Evolutionary conservation across 2,797 vertebrate species (phyloP).

Genomic region (Centroberyx gerrardi): DNA sequence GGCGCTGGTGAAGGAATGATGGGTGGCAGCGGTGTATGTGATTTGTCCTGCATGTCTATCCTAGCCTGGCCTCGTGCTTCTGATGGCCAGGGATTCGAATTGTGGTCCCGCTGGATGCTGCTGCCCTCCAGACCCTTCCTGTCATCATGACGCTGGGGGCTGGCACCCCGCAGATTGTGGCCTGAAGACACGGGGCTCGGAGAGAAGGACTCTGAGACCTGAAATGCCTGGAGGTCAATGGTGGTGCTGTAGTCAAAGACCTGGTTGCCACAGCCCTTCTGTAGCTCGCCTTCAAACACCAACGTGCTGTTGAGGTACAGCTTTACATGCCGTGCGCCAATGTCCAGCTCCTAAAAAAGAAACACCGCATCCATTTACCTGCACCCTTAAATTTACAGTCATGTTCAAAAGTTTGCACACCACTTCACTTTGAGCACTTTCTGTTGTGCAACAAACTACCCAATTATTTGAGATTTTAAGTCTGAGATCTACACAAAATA

Average conservation of each 20-base stretch:
- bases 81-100: slow-evolving; percentile 32
- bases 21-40: slow-evolving; percentile 38
- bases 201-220: slow-evolving; percentile 74
- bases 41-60: slow-evolving; percentile 72
- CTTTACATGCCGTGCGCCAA: slow-evolving; percentile 90
- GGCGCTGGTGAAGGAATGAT: slow-evolving; percentile 48
- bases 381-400: neutral
- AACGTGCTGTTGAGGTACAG: slow-evolving; percentile 92
- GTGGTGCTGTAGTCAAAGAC: slow-evolving; percentile 86
- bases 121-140: slow-evolving; percentile 47
- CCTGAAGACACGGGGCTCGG: slow-evolving; percentile 80
- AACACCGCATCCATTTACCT: slow-evolving; percentile 17
- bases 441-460: neutral
- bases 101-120: slow-evolving; percentile 55
- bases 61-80: slow-evolving; percentile 59
- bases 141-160: slow-evolving; percentile 57
- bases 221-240: slow-evolving; percentile 82
- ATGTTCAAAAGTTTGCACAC: neutral
- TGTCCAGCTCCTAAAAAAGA: slow-evolving; percentile 87
- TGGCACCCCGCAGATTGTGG: slow-evolving; percentile 70
- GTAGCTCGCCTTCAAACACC: slow-evolving; percentile 91
- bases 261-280: slow-evolving; percentile 88
- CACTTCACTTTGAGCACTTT: neutral
- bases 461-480: neutral
- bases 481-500: neutral